Conservation (phyloP, 1,140 invertebrate species). For the Fopius arisanus region DNA sequence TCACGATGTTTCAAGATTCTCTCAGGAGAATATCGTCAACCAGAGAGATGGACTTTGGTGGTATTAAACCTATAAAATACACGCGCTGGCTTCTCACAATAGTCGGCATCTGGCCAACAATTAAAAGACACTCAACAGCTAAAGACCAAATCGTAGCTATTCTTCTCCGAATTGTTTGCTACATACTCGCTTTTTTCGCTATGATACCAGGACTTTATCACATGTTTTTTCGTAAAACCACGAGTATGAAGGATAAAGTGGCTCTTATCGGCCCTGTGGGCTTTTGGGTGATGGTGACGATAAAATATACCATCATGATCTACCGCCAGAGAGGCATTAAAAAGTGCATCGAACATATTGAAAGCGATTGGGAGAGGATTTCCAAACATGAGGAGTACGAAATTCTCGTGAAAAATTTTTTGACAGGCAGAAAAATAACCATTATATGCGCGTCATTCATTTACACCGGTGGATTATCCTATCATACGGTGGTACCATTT, state of each 20-base stretch:
- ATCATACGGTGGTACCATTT: slow-evolving; percentile 32
- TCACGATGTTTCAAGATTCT: too few species aligned
- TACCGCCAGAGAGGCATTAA: slow-evolving; percentile 18
- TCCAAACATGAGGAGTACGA: not conserved
- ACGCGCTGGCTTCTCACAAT: not conserved
- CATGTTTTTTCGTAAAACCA: slow-evolving; percentile 19
- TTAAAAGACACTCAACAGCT: not conserved
- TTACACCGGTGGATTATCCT: not conserved
- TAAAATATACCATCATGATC: slow-evolving; percentile 34
- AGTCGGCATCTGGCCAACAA: not conserved
- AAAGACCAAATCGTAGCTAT: not conserved
- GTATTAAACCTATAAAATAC: not conserved
- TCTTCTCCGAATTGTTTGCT: not conserved
- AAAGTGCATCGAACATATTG: slow-evolving; percentile 29
- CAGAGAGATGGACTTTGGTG: not conserved
- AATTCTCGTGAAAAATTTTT: not conserved
- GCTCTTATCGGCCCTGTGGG: slow-evolving; percentile 16
- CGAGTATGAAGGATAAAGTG: not conserved
- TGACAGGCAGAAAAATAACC: not conserved
- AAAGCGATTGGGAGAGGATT: not conserved
- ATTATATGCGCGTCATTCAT: not conserved
- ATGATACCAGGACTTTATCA: not conserved
- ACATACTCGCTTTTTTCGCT: not conserved
- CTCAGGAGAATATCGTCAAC: not conserved
- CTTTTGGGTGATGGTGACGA: slow-evolving; percentile 22